phyloP scores from a whole-genome alignment of 2,888 invertebrate species.

The Sturmia bella region DNA sequence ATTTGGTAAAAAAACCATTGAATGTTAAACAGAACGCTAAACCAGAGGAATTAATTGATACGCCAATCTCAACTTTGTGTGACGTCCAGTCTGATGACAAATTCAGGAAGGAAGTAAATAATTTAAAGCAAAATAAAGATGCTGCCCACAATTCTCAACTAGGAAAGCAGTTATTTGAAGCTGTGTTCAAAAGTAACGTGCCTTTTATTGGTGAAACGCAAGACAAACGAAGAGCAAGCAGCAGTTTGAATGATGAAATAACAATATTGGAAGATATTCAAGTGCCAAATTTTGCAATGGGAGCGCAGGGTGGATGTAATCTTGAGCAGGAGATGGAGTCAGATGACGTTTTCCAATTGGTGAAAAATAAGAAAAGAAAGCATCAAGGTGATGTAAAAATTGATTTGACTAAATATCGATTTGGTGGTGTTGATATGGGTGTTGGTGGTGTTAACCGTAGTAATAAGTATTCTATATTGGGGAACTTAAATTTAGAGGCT shows the following conservation, averaged over 20 bases:
- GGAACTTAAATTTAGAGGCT: not conserved
- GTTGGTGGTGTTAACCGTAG: too few species aligned
- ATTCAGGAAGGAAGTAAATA: too few species aligned
- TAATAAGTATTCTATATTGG: slow-evolving; percentile 5
- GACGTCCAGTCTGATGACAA: too few species aligned
- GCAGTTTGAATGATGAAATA: too few species aligned
- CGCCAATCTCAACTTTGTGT: too few species aligned
- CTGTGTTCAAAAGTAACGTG: too few species aligned
- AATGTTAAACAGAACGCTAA: not conserved
- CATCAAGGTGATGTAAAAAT: slow-evolving; percentile 10
- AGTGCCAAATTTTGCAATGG: too few species aligned
- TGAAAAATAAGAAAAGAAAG: slow-evolving; percentile 10
- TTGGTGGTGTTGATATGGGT: not conserved
- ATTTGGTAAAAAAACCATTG: not conserved
- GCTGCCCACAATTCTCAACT: not conserved
- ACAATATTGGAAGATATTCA: too few species aligned
- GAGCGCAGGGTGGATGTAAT: too few species aligned
- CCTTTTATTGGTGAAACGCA: too few species aligned
- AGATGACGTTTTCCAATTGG: too few species aligned
- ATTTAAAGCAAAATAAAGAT: not conserved
- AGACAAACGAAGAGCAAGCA: too few species aligned
- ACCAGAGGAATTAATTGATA: not conserved
- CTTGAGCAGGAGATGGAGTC: not conserved
- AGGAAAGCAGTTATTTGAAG: not conserved
- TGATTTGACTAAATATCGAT: not conserved